Conservation (phyloP, 2,113 vertebrate genomes). For the Harpagus bidentatus region DNA sequence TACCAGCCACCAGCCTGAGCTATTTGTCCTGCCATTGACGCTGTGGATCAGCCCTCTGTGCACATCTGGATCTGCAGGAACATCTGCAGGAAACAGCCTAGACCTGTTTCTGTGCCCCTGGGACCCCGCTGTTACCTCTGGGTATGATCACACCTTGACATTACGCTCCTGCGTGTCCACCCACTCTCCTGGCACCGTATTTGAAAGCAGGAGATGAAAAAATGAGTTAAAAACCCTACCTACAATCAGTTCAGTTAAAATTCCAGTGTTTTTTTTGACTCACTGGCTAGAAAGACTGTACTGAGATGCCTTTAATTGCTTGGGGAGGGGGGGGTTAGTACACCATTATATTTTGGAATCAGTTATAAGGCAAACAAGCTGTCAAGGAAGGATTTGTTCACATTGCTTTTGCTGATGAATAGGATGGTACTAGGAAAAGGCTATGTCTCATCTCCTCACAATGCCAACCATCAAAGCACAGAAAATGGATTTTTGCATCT, state of each 20-base stretch:
- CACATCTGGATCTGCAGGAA: constrained; percentile 25
- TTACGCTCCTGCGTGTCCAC: background rate
- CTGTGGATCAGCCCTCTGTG: accelerated
- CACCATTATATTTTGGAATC: background rate
- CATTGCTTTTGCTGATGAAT: background rate
- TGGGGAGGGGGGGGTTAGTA: background rate
- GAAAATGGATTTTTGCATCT: background rate
- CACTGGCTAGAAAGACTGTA: background rate
- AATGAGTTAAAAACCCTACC: background rate
- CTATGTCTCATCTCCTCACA: background rate
- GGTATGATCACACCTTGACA: background rate
- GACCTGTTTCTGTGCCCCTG: accelerated
- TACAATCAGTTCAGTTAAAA: background rate
- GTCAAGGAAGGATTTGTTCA: background rate
- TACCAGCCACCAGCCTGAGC: background rate
- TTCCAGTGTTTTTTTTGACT: background rate
- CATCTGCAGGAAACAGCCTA: background rate
- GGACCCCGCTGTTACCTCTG: background rate
- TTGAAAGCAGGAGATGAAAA: background rate
- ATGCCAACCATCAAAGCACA: background rate
- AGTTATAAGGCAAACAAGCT: background rate
- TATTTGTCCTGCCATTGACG: background rate
- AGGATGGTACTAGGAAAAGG: background rate
- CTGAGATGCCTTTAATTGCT: background rate
- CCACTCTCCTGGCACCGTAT: background rate